These are phyloP conservation scores for Myrmecobius fasciatus DNA, from an alignment of 2,113 vertebrate genomes.

Conservation along the genomic window DNA sequence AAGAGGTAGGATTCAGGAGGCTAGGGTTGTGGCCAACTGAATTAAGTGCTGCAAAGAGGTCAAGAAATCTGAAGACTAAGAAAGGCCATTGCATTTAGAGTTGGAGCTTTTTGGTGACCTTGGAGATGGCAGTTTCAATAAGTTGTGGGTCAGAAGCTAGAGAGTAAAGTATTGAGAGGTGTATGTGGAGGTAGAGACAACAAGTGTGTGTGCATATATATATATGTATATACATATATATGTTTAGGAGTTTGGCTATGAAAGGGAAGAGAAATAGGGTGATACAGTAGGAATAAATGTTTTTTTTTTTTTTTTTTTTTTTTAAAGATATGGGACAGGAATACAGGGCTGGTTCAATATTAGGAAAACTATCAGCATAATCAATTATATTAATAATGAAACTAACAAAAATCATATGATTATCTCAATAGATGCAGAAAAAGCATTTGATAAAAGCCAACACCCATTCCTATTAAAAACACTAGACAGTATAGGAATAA, in stretches of 20 bases:
- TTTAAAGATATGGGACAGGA: too few species aligned
- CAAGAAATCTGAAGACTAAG: not conserved
- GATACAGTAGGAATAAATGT: not conserved
- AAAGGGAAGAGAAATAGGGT: not conserved
- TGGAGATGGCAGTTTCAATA: not conserved
- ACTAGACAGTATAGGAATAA: too few species aligned
- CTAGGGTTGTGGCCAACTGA: too few species aligned
- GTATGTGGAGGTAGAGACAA: not conserved
- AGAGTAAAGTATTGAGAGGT: not conserved
- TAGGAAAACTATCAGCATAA: too few species aligned
- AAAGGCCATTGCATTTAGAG: not conserved
- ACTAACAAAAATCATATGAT: too few species aligned
- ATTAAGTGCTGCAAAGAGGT: not conserved
- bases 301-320: not conserved
- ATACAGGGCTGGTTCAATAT: too few species aligned
- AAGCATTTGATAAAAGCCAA: too few species aligned
- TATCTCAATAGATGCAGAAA: too few species aligned
- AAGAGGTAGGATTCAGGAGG: not conserved
- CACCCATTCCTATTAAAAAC: too few species aligned
- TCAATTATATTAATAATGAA: too few species aligned
- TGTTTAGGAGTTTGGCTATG: not conserved
- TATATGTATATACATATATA: too few species aligned
- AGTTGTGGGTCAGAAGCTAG: not conserved
- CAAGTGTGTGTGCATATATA: too few species aligned
- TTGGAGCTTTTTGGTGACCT: not conserved